Evolutionary conservation across 2,797 vertebrate species (phyloP).

Genomic region (Pseudomugil tenellus): DNA sequence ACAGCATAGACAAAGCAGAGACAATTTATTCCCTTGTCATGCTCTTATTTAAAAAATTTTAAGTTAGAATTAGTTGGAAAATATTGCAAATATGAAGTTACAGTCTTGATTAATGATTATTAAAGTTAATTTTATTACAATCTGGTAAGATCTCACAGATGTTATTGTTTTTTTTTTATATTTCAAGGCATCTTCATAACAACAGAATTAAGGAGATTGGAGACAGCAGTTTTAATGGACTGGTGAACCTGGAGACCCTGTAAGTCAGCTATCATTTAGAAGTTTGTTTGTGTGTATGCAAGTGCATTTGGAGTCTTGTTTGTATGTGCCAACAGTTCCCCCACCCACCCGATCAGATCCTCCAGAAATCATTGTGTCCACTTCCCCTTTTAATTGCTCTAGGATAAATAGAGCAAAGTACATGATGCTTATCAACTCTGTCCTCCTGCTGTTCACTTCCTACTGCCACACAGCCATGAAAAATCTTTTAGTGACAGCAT

Average conservation of each 20-base stretch:
- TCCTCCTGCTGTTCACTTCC: constrained; percentile 82
- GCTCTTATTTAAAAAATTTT: background rate
- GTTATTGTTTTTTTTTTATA: constrained; percentile 36
- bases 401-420: constrained; percentile 86
- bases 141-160: background rate
- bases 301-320: constrained; percentile 38
- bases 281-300: constrained; percentile 26
- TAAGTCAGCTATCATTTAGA: constrained; percentile 81
- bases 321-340: constrained; percentile 58
- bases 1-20: constrained; percentile 36
- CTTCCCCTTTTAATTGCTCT: constrained; percentile 86
- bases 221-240: constrained; percentile 90
- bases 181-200: constrained; percentile 94
- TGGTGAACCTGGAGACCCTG: constrained; percentile 96
- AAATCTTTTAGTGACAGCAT: constrained; percentile 31
- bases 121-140: constrained; percentile 2
- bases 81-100: constrained; percentile 1
- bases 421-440: constrained; percentile 83
- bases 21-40: constrained; percentile 32
- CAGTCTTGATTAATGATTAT: constrained; percentile 1
- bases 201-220: constrained; percentile 94
- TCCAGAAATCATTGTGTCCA: constrained; percentile 84
- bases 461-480: constrained; percentile 64
- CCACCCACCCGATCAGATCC: constrained; percentile 67
- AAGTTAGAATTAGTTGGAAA: constrained; percentile 2